A percentile compares a stretch with the other conserved stretches of the same genome.
Conservation (phyloP, 2,797 vertebrate genomes). For the Pelodytes ibericus region DNA sequence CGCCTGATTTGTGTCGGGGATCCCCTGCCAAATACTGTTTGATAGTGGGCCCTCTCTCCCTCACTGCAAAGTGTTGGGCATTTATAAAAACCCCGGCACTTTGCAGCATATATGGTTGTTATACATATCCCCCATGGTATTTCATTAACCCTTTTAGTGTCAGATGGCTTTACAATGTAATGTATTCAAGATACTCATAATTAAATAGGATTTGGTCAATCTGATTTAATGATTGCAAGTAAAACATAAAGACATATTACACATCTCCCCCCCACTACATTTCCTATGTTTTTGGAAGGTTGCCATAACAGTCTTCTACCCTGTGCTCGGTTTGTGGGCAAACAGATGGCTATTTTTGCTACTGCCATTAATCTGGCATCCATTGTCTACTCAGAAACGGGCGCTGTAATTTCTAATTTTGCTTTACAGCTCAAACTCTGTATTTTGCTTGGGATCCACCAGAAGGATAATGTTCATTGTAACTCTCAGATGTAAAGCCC, state of each 20-base stretch:
- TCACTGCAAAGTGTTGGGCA: no score
- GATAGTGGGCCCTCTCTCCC: no score
- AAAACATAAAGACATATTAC: neutral
- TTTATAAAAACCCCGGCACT: no score
- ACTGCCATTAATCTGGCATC: constrained; percentile 38
- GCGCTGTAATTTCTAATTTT: constrained; percentile 28
- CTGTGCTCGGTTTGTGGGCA: constrained; percentile 37
- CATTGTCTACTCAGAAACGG: constrained; percentile 15
- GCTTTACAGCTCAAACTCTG: constrained; percentile 32
- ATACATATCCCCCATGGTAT: no score
- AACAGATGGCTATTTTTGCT: constrained; percentile 44
- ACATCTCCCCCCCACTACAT: neutral
- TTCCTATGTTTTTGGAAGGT: neutral
- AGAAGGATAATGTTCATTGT: constrained; percentile 53
- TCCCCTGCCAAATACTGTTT: no score
- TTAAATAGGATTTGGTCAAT: no score
- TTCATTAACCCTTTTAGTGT: no score
- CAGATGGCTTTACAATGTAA: no score
- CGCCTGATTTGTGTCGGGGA: no score
- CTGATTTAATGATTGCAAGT: neutral
- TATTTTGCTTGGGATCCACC: constrained; percentile 29
- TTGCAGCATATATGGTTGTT: no score
- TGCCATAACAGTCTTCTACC: constrained; percentile 8
- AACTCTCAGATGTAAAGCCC: constrained; percentile 47
- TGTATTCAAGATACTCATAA: no score